Evolutionary conservation across 2,113 vertebrate species (phyloP), one percentile per base, ranked within the genome.

Genomic region (Rostratula benghalensis): DNA sequence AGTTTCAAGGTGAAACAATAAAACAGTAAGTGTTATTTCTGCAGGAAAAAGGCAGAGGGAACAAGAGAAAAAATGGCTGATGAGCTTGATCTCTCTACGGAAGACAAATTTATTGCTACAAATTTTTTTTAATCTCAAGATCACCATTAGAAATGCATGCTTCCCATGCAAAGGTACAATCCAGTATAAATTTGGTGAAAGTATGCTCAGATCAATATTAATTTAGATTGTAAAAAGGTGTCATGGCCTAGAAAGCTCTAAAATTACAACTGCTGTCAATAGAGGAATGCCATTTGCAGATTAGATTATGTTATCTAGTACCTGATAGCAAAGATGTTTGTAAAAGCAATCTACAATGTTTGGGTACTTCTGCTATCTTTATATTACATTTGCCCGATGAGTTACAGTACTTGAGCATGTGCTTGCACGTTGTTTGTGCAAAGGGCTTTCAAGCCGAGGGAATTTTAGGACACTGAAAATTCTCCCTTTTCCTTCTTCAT

Each of bases 261-360:
- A 89, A 97, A 91, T 96, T 94, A 73, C 76, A 96, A 67, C 59
- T 83, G 22, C 31, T 94, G 43, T 89, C 93, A 83, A 75, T 60
- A 93, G 64, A 71, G 13, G 23, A 95, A 45, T 67, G 43, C 76
- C 45, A 89, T 89, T 95, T 90, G n/a, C 79, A 97, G 56, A 43
- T 50, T 30, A 46, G 50, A 80, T 67, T 76, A 31, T 3, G 8
- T 95, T 95, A 87, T 24, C 87, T 89, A 92, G 93, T 88, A 93
- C 11, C 27, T 77, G 65, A 95, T 61, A 81, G 71, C 81, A 83
- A 64, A 94, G 60, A 73, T 71, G 33, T 87, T 91, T 92, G 31
- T 84, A 75, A 90, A 50, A 67, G 56, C 54, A 17, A 57, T 50
- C 10, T 33, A 81, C 25, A 60, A 30, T 25, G 1, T 87, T 64